Evolutionary conservation across 2,113 vertebrate genomes (phyloP).

Genomic region (Parus major): DNA sequence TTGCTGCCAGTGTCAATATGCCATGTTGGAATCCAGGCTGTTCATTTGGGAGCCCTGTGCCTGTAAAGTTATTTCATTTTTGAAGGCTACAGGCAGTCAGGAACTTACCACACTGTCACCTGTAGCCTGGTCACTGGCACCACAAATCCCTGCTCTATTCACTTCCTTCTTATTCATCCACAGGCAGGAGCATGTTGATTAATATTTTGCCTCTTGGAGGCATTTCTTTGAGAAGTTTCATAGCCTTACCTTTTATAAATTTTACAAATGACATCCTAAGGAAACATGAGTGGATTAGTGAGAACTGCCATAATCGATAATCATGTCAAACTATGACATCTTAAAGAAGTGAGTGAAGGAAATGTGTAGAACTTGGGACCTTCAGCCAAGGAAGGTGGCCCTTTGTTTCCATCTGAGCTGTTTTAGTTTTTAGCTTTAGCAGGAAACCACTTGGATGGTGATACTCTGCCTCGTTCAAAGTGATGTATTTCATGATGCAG

Average conservation of each 20-base stretch:
- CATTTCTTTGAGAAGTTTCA: background rate
- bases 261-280: background rate
- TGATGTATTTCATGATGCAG: background rate
- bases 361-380: background rate
- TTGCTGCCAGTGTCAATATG: background rate
- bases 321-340: background rate
- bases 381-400: background rate
- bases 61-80: background rate
- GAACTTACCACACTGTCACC: fast-evolving
- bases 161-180: background rate
- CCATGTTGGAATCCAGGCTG: background rate
- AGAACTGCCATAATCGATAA: background rate
- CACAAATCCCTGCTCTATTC: background rate
- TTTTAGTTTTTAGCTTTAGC: background rate
- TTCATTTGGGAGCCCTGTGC: background rate
- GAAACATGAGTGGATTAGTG: background rate
- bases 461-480: background rate
- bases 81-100: background rate
- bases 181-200: background rate
- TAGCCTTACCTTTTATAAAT: background rate
- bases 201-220: background rate
- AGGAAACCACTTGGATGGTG: background rate
- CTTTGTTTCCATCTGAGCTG: background rate
- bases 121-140: background rate
- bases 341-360: background rate